Base-by-base conservation (phyloP, 2,888 invertebrate genomes). In the Unio pictorum region DNA sequence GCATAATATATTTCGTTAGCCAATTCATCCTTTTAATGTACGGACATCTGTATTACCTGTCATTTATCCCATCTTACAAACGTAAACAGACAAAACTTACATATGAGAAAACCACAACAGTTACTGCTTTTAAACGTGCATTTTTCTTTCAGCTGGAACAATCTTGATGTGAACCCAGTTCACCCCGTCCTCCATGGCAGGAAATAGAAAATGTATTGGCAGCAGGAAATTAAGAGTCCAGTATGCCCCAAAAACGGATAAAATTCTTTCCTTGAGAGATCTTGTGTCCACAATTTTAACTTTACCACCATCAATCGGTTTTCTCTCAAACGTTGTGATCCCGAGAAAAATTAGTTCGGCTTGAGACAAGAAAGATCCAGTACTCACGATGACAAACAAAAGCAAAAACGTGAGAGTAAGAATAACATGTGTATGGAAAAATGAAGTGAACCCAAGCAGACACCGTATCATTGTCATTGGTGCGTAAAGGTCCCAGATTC, bases 241-340 rank as follows among this genome's bases (percentile, higher is more conserved):
- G 15, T 45, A 45, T 15, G 2, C 45, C 15, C 75, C 75, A 18
- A 75, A 59, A 20, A 75, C 75, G 18, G 75, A 66, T 34, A 67
- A 8, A 11, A 75, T 26, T 63, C 73, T 75, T 7, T 66, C 68
- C 4, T 23, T 23, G 7, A 75, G 60, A 17, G 64, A 61, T 34
- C 75, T 64, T 4, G 75, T 71, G 55, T 75, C 75, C 5, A 65
- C 59, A 26, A 75, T 75, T 26, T 45, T 57, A 26, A 75, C 60
- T 65, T 64, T 73, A 5, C 64, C 61, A 11, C 63, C 70, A 58
- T 75, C 71, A 4, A 75, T 30, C 23, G 45, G 63, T 26, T 64
- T 73, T 18, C 56, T 60, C 60, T 75, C 75, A 65, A 75, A 75
- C 45, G 72, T 71, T 23, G 75, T 75, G 5, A 72, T 28, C 18